A percentile compares a stretch with the other conserved stretches of the same genome.
Conservation (phyloP, 64 coral and sea anemone species). For the Acropora yongei region DNA sequence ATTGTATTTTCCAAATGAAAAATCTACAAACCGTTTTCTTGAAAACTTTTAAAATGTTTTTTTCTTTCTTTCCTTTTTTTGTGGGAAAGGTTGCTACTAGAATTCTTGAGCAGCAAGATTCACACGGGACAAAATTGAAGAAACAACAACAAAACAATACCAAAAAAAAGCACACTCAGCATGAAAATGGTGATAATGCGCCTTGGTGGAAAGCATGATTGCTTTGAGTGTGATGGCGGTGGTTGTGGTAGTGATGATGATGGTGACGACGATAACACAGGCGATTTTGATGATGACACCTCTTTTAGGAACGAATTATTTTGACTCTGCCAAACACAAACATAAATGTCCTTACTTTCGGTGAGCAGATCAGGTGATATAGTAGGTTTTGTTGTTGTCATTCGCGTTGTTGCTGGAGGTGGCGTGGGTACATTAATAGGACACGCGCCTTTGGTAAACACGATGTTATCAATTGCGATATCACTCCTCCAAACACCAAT, state of each 20-base stretch:
- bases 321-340: too few species aligned
- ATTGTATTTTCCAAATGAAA: too few species aligned
- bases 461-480: slow-evolving; percentile 82
- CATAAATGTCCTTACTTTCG: neutral
- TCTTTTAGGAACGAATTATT: too few species aligned
- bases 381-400: neutral
- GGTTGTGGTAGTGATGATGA: neutral
- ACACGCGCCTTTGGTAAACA: slow-evolving; percentile 73
- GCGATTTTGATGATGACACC: neutral
- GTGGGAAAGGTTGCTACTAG: too few species aligned
- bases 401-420: neutral
- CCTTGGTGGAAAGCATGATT: neutral
- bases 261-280: neutral
- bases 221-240: neutral
- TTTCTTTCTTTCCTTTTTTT: too few species aligned
- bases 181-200: neutral
- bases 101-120: too few species aligned
- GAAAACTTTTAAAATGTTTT: too few species aligned
- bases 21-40: too few species aligned
- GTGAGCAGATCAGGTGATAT: neutral
- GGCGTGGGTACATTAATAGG: slow-evolving; percentile 1
- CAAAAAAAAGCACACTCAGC: too few species aligned
- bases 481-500: slow-evolving; percentile 81
- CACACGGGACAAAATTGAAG: too few species aligned
- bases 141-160: too few species aligned